A percentile compares a stretch with the other conserved stretches of the same genome.
Evolutionary conservation across 1,140 invertebrate genomes (phyloP).

Genomic region (Megalonaias nervosa): DNA sequence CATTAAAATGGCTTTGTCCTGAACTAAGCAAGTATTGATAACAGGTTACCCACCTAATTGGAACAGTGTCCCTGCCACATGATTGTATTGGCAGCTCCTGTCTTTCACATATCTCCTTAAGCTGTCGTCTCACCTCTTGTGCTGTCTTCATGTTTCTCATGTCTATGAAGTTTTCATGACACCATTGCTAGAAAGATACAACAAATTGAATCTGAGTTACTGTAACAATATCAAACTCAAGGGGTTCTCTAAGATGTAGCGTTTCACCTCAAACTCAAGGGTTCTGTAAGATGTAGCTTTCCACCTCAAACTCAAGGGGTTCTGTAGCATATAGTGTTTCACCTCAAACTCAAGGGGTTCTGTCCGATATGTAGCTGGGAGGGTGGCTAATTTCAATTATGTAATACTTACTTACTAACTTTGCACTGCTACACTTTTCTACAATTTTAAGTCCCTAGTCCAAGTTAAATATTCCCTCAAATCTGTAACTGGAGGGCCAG

Average conservation of each 20-base stretch:
- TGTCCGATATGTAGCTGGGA: no score
- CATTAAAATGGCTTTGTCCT: not conserved
- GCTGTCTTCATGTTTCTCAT: conserved; percentile 88
- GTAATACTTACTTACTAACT: no score
- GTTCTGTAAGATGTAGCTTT: no score
- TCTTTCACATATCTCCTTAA: conserved; percentile 83
- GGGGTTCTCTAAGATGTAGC: no score
- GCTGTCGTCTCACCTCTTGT: conserved; percentile 85
- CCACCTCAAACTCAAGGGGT: not conserved
- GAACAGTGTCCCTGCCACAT: conserved; percentile 83
- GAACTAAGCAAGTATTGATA: not conserved
- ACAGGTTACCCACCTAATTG: conserved; percentile 75
- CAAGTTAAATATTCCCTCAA: no score
- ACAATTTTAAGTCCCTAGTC: no score
- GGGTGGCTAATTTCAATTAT: no score
- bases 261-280: no score
- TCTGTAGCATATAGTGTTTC: not conserved
- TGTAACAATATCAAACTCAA: not conserved
- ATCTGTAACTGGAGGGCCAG: no score
- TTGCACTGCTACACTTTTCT: no score
- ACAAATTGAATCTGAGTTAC: not conserved
- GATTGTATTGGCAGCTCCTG: conserved; percentile 79
- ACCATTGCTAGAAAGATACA: conserved; percentile 82
- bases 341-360: no score
- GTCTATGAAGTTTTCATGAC: conserved; percentile 91